phyloP scores from a whole-genome alignment of 2,888 invertebrate genomes.

The Helleia helle region DNA sequence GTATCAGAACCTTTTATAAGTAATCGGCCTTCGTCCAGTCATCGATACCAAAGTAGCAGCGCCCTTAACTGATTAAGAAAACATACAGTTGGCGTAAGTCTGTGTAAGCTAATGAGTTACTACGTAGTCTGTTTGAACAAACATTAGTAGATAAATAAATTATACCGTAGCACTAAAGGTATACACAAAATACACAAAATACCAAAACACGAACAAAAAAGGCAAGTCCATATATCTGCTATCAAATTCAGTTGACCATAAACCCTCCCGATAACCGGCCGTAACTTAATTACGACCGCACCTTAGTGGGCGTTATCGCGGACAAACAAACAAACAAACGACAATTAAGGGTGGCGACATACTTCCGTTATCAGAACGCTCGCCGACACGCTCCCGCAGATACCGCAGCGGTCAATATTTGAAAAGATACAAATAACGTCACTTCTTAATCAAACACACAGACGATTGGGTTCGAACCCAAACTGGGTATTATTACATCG shows the following conservation, averaged over 20 bases:
- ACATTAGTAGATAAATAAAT: too few relatives aligned
- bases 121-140: too few relatives aligned
- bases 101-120: too few relatives aligned
- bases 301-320: constrained; percentile 31
- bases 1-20: too few relatives aligned
- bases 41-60: too few relatives aligned
- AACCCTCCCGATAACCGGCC: not conserved
- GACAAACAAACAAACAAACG: constrained; percentile 48
- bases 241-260: not conserved
- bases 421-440: constrained; percentile 59
- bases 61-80: too few relatives aligned
- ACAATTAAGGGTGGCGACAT: constrained; percentile 47
- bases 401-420: constrained; percentile 67
- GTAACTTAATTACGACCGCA: constrained; percentile 42
- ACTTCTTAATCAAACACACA: constrained; percentile 8
- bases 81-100: too few relatives aligned
- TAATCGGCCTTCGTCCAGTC: too few relatives aligned
- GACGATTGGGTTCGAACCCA: not conserved
- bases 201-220: too few relatives aligned
- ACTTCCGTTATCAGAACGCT: constrained; percentile 44
- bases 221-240: not conserved
- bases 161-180: too few relatives aligned
- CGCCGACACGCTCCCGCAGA: constrained; percentile 44
- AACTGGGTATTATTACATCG: not conserved
- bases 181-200: too few relatives aligned